phyloP scores from a whole-genome alignment of 1,140 invertebrate genomes.

The Copidosoma floridanum region DNA sequence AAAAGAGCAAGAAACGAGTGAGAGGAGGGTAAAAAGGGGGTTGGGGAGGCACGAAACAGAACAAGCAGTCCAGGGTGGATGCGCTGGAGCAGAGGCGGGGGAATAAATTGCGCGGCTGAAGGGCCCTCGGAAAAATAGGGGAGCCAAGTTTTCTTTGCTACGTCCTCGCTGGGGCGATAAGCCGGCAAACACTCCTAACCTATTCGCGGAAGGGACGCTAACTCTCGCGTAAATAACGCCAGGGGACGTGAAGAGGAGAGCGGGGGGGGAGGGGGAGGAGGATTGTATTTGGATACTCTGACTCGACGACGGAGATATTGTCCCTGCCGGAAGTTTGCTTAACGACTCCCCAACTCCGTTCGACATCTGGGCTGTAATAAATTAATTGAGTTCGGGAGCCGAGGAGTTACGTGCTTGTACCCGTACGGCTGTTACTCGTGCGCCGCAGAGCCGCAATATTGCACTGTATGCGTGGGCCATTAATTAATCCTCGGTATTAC shows the following conservation, averaged over 20 bases:
- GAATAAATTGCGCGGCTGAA: constrained; percentile 38
- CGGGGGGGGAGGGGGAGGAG: constrained; percentile 26
- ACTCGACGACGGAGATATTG: constrained; percentile 1
- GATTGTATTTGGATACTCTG: too few species aligned
- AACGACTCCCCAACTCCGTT: not conserved
- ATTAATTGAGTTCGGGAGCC: not conserved
- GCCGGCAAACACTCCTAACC: constrained; percentile 9
- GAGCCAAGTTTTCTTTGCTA: not conserved
- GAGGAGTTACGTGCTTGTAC: too few species aligned
- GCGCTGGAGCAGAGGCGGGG: not conserved
- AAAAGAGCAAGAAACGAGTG: not conserved
- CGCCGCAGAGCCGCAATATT: too few species aligned
- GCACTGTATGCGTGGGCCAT: too few species aligned
- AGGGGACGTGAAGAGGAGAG: not conserved
- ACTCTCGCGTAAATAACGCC: not conserved
- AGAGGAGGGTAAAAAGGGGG: not conserved
- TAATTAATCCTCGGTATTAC: too few species aligned
- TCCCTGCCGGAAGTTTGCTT: constrained; percentile 7
- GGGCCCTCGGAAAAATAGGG: constrained; percentile 16
- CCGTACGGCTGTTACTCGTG: too few species aligned
- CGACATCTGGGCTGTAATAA: not conserved
- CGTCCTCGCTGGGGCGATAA: not conserved
- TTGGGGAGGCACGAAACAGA: not conserved
- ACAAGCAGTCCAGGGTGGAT: not conserved
- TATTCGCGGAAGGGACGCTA: not conserved